Conservation (phyloP, 2,113 vertebrate genomes). For the Urocolius indicus region DNA sequence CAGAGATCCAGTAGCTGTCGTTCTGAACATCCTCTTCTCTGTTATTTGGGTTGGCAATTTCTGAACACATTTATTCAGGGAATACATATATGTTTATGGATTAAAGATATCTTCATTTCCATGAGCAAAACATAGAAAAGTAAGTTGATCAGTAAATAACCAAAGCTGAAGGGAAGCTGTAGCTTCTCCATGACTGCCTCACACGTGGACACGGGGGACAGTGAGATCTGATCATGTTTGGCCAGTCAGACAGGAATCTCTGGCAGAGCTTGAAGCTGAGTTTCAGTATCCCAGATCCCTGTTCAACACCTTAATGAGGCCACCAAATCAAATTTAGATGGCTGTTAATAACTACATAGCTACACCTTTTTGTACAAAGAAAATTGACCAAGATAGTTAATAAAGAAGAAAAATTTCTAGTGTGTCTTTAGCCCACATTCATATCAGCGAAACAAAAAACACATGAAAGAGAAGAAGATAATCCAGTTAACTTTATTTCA, state of each 20-base stretch:
- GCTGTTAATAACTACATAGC: too few species aligned
- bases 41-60: not conserved
- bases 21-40: not conserved
- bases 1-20: not conserved
- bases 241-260: fast-evolving
- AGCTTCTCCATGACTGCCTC: not conserved
- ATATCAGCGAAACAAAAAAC: not conserved
- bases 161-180: not conserved
- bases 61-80: not conserved
- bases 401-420: not conserved
- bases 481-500: not conserved
- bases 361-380: not conserved
- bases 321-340: too few species aligned
- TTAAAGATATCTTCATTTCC: not conserved
- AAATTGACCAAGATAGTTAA: not conserved
- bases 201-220: fast-evolving
- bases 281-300: not conserved
- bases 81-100: not conserved
- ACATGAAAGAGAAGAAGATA: not conserved
- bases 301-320: fast-evolving
- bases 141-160: too few species aligned
- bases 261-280: not conserved
- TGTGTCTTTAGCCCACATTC: not conserved
- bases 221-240: fast-evolving
- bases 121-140: not conserved